These are phyloP conservation scores for Pogonomyrmex californicus DNA, from an alignment of 1,140 invertebrate genomes.

Conservation along the genomic window DNA sequence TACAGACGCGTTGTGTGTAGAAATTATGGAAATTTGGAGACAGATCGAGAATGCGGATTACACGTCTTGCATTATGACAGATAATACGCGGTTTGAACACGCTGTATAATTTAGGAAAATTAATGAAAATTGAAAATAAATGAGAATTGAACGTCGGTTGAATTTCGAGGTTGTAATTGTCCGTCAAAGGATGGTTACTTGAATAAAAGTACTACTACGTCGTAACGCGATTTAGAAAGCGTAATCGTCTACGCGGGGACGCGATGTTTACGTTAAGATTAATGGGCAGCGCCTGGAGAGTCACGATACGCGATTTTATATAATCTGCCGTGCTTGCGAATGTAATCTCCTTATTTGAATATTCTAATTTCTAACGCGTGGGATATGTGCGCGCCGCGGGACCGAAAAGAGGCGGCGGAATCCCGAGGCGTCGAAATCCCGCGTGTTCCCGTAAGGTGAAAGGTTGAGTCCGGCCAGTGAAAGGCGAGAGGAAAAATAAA, in stretches of 20 bases:
- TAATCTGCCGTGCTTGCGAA: conserved; percentile 14
- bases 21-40: not conserved
- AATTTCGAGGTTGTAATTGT: not conserved
- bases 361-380: conserved; percentile 40
- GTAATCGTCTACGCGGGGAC: conserved; percentile 16
- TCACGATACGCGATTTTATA: conserved; percentile 39
- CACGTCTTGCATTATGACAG: not conserved
- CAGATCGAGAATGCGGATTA: not conserved
- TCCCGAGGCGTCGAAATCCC: conserved; percentile 46
- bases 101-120: not conserved
- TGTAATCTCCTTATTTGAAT: conserved; percentile 18
- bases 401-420: conserved; percentile 15
- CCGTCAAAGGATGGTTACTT: not conserved
- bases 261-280: conserved; percentile 56
- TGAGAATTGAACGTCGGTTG: not conserved
- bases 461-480: conserved; percentile 70
- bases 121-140: not conserved
- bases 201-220: conserved; percentile 19
- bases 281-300: conserved; percentile 25
- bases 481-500: conserved; percentile 74
- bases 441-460: conserved; percentile 61
- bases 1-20: not conserved
- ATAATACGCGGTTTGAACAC: not conserved
- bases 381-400: not conserved
- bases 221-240: conserved; percentile 54